These are phyloP conservation scores for Phoebastria nigripes DNA, from an alignment of 2,797 vertebrate species.

Conservation along the genomic window DNA sequence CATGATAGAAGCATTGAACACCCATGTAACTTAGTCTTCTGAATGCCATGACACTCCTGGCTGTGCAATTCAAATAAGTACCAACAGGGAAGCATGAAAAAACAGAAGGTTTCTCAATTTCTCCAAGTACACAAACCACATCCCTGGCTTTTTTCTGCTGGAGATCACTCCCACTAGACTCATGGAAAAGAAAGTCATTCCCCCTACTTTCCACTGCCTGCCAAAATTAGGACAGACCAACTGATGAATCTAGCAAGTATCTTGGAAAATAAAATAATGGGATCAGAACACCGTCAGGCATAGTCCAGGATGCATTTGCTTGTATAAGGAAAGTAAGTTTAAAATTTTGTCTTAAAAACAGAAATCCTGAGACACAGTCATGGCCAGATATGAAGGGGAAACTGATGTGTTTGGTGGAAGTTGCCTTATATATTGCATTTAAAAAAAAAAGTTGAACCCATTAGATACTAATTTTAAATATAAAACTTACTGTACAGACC, in stretches of 20 bases:
- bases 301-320: background rate
- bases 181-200: background rate
- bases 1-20: background rate
- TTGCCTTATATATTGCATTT: background rate
- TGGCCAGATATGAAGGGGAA: background rate
- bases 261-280: background rate
- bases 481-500: background rate
- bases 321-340: background rate
- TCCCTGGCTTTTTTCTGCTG: background rate
- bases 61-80: background rate
- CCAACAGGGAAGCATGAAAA: background rate
- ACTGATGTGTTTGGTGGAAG: background rate
- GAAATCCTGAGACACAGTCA: background rate
- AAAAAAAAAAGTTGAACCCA: background rate
- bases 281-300: background rate
- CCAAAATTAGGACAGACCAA: background rate
- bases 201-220: rapidly evolving
- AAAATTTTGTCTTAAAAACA: background rate
- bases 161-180: background rate
- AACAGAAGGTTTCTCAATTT: background rate
- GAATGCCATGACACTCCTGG: background rate
- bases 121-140: background rate
- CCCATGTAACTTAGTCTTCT: background rate
- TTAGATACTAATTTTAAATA: background rate
- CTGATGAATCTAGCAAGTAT: background rate